Evolutionary conservation across 2,797 vertebrate species (phyloP).

Genomic region (Tiaroga cobitis): DNA sequence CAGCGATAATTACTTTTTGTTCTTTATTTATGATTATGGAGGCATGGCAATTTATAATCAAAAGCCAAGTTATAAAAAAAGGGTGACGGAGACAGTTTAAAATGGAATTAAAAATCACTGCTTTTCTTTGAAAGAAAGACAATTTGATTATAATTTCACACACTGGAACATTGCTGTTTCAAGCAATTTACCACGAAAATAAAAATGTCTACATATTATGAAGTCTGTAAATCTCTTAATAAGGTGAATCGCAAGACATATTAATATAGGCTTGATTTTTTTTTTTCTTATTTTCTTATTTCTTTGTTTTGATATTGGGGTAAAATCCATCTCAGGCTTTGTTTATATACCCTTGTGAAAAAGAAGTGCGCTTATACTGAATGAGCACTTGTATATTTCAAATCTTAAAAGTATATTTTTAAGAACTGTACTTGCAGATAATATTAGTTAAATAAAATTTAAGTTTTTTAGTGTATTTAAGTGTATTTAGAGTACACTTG

Average conservation of each 20-base stretch:
- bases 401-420: not conserved
- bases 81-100: constrained; percentile 34
- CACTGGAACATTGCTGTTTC: constrained; percentile 7
- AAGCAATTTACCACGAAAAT: constrained; percentile 34
- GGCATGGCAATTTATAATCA: constrained; percentile 74
- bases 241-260: not conserved
- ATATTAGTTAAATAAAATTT: not conserved
- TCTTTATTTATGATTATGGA: constrained; percentile 72
- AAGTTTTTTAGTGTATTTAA: no score
- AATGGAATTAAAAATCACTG: constrained; percentile 59
- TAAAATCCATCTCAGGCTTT: not conserved
- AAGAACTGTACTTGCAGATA: not conserved
- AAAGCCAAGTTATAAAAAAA: constrained; percentile 70
- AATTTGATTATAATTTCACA: constrained; percentile 47
- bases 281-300: no score
- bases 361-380: not conserved
- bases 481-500: not conserved
- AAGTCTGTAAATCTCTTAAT: not conserved
- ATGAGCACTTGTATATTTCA: not conserved
- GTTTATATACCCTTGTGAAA: no score
- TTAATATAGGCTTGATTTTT: no score
- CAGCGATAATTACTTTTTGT: constrained; percentile 75
- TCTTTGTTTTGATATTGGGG: not conserved
- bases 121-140: constrained; percentile 60
- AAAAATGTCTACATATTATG: constrained; percentile 16